phyloP scores from a whole-genome alignment of 2,888 invertebrate genomes.

The Drosophila kambysellisi region DNA sequence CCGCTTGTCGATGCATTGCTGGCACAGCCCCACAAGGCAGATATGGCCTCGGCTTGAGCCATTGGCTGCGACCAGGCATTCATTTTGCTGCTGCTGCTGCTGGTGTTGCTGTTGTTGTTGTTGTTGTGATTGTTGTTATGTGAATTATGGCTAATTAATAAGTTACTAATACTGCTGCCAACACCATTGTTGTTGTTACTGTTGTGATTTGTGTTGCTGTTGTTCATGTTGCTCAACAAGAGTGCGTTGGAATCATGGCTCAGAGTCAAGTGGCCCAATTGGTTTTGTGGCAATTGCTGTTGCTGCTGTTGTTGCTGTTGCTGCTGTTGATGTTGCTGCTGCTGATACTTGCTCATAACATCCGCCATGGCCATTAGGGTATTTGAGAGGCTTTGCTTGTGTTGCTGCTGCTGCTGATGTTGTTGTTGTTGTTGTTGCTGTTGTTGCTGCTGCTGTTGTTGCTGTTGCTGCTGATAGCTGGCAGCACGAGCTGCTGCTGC shows the following conservation, averaged over 20 bases:
- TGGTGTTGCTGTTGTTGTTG: conserved; percentile 51
- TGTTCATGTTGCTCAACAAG: conserved; percentile 55
- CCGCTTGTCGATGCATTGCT: conserved; percentile 61
- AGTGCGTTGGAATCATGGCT: conserved; percentile 55
- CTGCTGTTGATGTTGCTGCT: conserved; percentile 65
- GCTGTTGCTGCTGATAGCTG: conserved; percentile 47
- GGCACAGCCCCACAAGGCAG: conserved; percentile 83
- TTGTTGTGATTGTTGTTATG: conserved; percentile 55
- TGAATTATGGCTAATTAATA: conserved; percentile 83
- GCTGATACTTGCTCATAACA: conserved; percentile 68
- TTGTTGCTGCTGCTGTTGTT: conserved; percentile 48
- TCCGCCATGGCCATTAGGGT: conserved; percentile 69
- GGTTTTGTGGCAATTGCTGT: conserved; percentile 36
- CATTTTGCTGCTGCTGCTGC: conserved; percentile 33
- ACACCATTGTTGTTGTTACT: conserved; percentile 60
- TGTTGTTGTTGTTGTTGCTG: background rate
- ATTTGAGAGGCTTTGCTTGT: conserved; percentile 54
- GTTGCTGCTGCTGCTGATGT: conserved; percentile 67
- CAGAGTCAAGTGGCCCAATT: conserved; percentile 48
- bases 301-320: conserved; percentile 49
- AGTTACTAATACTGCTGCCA: conserved; percentile 83
- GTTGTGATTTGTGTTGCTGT: conserved; percentile 28
- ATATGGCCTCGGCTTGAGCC: conserved; percentile 73
- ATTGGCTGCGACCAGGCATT: conserved; percentile 53
- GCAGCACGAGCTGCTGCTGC: conserved; percentile 50